Base-by-base conservation (phyloP, 2,888 invertebrate species). In the Cryptops parisi region DNA sequence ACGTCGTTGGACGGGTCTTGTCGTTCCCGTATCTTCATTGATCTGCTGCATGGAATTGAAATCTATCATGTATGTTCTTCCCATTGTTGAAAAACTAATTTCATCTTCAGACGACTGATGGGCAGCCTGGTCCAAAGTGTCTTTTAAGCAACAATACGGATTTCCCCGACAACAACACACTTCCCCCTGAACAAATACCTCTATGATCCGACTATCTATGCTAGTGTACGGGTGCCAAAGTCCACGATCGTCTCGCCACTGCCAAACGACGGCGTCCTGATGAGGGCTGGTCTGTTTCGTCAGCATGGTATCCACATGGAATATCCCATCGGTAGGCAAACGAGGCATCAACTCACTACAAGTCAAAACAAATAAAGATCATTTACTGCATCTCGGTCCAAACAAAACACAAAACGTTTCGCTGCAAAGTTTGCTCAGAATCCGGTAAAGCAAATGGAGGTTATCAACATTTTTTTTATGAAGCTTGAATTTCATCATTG, bases 41-140 rank as follows among this genome's bases (percentile, higher is more conserved):
- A 96, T 88, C 75, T 97, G 94, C 70, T 93, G 93, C 93, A 96
- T 91, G 62, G 90, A 84, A 66, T 89, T 84, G 66, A 97, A 86
- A 74, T 97, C 96, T 60, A 97, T 84, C 1, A 93, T 91, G 72
- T 94, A 96, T 2, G 91, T 90, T 62, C 91, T 80, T 50, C 93
- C 93, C 66, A 90, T 77, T 51, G 91, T 87, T 54, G 85, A 86
- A 60, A 97, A 76, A 66, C 86, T 87, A 61, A 94, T 87, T 71
- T 96, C 96, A 67, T 96, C 93, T 68, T 96, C 96, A 33, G 91
- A 89, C 60, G 84, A 84, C 65, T 86, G 80, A 69, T 89, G 89
- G 24, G 94, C 93, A 56, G 89, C 77, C 78, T 78, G 62, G 5
- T 19, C 21, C 15, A 41, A 41, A 17, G 6, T n/a, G n/a, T n/a